Percentiles rank a stretch among this genome's conserved stretches.
Evolutionary conservation across 1,140 invertebrate species (phyloP).

Genomic region (Drosophila hydei): DNA sequence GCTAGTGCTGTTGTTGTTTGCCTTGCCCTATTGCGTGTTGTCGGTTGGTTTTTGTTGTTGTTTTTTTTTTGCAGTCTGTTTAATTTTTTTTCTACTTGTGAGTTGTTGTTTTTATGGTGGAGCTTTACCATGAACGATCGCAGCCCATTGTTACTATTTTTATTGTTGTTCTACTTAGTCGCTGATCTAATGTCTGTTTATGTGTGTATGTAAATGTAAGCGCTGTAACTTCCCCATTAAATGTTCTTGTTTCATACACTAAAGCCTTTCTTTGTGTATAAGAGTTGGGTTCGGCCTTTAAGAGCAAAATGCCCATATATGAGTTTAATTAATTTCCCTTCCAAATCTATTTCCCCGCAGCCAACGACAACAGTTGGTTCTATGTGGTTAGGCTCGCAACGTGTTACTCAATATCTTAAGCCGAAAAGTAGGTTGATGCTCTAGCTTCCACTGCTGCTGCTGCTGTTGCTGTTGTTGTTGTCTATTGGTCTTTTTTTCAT

Average conservation of each 20-base stretch:
- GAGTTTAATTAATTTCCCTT: neutral
- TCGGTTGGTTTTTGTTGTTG: constrained; percentile 54
- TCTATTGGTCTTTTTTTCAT: constrained; percentile 27
- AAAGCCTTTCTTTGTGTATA: constrained; percentile 1
- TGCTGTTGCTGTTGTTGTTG: constrained; percentile 36
- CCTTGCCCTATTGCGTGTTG: constrained; percentile 83
- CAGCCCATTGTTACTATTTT: constrained; percentile 60
- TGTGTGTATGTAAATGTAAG: constrained; percentile 27
- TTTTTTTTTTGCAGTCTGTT: constrained; percentile 74
- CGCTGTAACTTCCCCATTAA: constrained; percentile 64
- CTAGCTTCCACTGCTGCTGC: constrained; percentile 17
- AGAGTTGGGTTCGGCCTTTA: neutral
- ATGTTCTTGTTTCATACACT: neutral
- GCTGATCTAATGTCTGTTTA: constrained; percentile 54
- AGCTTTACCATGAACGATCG: constrained; percentile 70
- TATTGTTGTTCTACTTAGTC: constrained; percentile 70
- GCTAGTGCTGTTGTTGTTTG: constrained; percentile 73
- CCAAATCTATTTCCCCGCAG: neutral
- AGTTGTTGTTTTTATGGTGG: constrained; percentile 61
- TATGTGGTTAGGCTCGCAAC: constrained; percentile 34
- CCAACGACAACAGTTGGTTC: neutral
- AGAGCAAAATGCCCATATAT: neutral
- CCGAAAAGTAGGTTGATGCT: constrained; percentile 66
- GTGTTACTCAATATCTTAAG: constrained; percentile 70
- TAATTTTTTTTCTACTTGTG: constrained; percentile 74